Conservation (phyloP, 2,797 vertebrate genomes). For the Limosa lapponica region DNA sequence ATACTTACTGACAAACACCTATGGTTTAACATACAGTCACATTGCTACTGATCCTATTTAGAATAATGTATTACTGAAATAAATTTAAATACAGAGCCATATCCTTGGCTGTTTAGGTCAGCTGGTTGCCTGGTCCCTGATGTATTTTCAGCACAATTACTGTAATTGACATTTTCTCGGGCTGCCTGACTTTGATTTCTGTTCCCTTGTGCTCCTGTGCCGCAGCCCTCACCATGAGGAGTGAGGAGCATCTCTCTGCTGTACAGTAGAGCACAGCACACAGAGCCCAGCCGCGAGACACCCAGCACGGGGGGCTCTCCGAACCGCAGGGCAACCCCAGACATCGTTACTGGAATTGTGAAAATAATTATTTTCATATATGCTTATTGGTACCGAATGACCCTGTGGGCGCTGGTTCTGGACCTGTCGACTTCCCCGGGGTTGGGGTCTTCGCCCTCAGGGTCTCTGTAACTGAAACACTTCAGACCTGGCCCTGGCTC, state of each 20-base stretch:
- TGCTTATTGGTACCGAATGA: not conserved
- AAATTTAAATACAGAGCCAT: not conserved
- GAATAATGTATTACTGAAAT: not conserved
- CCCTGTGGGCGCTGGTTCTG: not conserved
- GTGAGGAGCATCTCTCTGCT: not conserved
- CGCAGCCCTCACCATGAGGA: not conserved
- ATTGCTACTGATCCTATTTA: not conserved
- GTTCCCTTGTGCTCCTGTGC: not conserved
- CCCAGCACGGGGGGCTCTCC: no score
- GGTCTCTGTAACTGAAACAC: not conserved
- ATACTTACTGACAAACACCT: not conserved
- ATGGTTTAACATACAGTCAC: not conserved
- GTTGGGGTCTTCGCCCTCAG: not conserved
- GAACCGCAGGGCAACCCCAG: not conserved
- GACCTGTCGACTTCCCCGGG: rapidly evolving
- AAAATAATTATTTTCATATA: not conserved
- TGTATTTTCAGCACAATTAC: not conserved
- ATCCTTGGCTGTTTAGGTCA: not conserved
- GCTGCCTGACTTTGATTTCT: not conserved
- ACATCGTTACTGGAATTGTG: not conserved
- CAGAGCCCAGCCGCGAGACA: not conserved
- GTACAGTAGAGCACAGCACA: not conserved
- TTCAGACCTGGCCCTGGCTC: not conserved
- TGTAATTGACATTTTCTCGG: not conserved
- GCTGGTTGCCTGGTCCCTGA: not conserved